Evolutionary conservation across 30 jellyfish, hydroid and myxozoan species (phyloP).

Genomic region (Hydractinia symbiolongicarpus): DNA sequence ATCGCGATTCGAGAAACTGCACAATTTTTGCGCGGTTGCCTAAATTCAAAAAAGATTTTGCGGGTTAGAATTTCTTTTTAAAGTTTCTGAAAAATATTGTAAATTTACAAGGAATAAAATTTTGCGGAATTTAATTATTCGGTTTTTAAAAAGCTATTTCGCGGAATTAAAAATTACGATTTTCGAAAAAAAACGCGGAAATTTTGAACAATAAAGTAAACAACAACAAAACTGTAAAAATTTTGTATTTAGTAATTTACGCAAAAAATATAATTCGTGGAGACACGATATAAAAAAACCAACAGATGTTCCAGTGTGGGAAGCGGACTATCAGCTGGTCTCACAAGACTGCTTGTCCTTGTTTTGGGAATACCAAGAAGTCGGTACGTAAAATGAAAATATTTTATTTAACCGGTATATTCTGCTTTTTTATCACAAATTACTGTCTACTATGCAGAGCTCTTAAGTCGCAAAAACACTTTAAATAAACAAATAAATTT

Average conservation of each 20-base stretch:
- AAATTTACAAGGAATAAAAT: too few species aligned
- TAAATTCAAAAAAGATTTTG: too few species aligned
- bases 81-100: too few species aligned
- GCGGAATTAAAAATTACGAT: too few species aligned
- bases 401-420: not conserved
- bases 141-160: too few species aligned
- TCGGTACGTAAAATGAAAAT: slow-evolving; percentile 24
- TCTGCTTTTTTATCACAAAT: not conserved
- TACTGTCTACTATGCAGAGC: not conserved
- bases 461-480: not conserved
- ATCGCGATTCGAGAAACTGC: too few species aligned
- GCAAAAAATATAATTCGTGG: slow-evolving; percentile 26
- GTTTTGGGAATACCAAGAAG: slow-evolving; percentile 67
- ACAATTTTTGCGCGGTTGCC: too few species aligned
- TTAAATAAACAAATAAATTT: not conserved
- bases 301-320: slow-evolving; percentile 47
- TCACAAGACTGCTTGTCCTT: slow-evolving; percentile 42
- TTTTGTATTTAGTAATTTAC: slow-evolving; percentile 12
- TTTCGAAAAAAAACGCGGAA: too few species aligned
- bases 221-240: not conserved
- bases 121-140: too few species aligned
- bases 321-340: slow-evolving; percentile 49
- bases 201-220: too few species aligned
- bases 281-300: not conserved
- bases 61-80: too few species aligned